These are phyloP conservation scores for Galleria mellonella DNA, from an alignment of 1,140 invertebrate species.

Conservation along the genomic window DNA sequence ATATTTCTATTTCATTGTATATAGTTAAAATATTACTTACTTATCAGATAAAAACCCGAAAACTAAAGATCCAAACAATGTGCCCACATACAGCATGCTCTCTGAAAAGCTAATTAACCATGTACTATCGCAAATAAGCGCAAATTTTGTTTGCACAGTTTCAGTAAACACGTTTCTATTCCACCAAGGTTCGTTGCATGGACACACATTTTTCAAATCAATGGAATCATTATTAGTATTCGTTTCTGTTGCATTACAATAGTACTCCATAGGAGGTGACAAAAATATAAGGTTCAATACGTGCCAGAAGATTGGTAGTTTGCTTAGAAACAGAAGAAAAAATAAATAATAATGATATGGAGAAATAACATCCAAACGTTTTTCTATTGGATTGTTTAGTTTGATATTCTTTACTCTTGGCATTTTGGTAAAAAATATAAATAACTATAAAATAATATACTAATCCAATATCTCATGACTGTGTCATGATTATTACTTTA, in stretches of 20 bases:
- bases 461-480: no score
- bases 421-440: no score
- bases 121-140: conserved; percentile 27
- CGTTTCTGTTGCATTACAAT: conserved; percentile 16
- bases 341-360: conserved; percentile 45
- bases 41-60: conserved; percentile 47
- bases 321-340: conserved; percentile 29
- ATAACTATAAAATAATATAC: no score
- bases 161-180: conserved; percentile 38
- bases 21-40: conserved; percentile 15
- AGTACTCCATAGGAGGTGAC: conserved; percentile 41
- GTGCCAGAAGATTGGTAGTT: conserved; percentile 46
- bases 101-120: conserved; percentile 47
- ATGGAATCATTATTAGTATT: conserved; percentile 1
- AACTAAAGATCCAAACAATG: conserved; percentile 34
- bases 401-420: no score
- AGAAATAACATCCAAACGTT: conserved; percentile 30
- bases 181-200: conserved; percentile 38
- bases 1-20: no score
- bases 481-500: no score
- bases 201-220: conserved; percentile 30
- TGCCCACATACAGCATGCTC: conserved; percentile 38
- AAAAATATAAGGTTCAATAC: conserved; percentile 41
- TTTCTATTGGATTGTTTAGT: conserved; percentile 39
- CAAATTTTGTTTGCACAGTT: conserved; percentile 47